Base-by-base conservation (phyloP, 2,888 invertebrate species). In the Trimorus sp. region DNA sequence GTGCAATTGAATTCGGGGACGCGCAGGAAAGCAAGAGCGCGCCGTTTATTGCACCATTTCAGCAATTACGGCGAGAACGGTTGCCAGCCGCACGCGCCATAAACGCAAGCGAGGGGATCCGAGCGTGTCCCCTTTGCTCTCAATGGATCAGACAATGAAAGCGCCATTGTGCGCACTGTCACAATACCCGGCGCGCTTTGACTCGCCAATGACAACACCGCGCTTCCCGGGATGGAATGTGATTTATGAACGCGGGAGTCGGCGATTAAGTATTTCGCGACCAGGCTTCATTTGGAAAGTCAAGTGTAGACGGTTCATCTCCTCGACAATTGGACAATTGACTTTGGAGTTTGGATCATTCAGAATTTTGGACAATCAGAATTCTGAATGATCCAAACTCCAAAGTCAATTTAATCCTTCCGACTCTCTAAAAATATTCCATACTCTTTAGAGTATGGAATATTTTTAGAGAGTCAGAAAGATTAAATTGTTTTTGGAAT, bases 11-110 rank as follows among this genome's bases (percentile, higher is more conserved):
- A 26, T 26, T 26, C 16, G 37, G 26, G 54, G 62, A 68, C 70
- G 70, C 54, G 68, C 70, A 77, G 16, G 65, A 70, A 70, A 71
- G 71, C 54, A 78, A 71, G 65, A 66, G 60, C 60, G 73, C 58
- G 42, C 38, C 53, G 65, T 69, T 79, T 81, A 87, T 90, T 90
- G 87, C 90, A 86, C 87, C 89, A 89, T 88, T 88, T 86, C 84
- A 88, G 86, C 87, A 89, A 90, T 90, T 90, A 89, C 86, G 85
- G 51, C 85, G 86, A 87, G 84, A 82, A 87, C 82, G 84, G 86
- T 71, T 74, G 82, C 85, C 85, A 85, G 87, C 88, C 86, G 88
- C 89, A 89, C 89, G 88, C 88, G 89, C 87, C 87, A 86, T 84
- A 85, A 81, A 81, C 76, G 78, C 45, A 63, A 75, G 82, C 76